Evolutionary conservation across 2,113 vertebrate species (phyloP).

Genomic region (Benitochromis conjunctus): DNA sequence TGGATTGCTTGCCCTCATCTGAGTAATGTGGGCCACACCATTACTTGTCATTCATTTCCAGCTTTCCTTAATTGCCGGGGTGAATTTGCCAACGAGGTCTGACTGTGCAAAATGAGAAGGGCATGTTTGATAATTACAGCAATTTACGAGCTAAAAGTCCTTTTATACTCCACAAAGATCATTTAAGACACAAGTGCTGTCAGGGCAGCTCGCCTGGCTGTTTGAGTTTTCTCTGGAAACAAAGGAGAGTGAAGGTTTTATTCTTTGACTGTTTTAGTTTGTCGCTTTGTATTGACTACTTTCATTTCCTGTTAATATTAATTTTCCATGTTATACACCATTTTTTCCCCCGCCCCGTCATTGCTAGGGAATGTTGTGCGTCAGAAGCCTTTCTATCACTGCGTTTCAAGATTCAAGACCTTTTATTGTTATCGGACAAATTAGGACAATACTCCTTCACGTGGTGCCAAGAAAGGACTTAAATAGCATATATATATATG

Average conservation of each 20-base stretch:
- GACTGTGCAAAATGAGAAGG: conserved; percentile 92
- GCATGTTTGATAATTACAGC: conserved; percentile 91
- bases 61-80: conserved; percentile 88
- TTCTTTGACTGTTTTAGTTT: neutral
- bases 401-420: neutral
- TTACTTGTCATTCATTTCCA: conserved; percentile 83
- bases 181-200: conserved; percentile 69
- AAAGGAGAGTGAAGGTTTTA: neutral
- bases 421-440: neutral
- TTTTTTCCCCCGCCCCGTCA: accelerated
- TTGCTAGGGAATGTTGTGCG: neutral
- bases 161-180: conserved; percentile 41
- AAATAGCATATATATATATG: neutral
- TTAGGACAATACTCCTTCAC: neutral
- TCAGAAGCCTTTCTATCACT: neutral
- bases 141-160: conserved; percentile 83
- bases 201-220: conserved; percentile 76
- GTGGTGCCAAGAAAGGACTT: neutral
- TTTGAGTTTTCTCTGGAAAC: neutral
- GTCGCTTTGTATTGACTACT: neutral
- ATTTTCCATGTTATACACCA: neutral
- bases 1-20: conserved; percentile 8
- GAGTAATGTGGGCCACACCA: conserved; percentile 22
- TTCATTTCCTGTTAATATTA: neutral
- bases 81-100: conserved; percentile 87